A percentile compares a stretch with the other conserved stretches of the same genome.
Conservation (phyloP, 2,113 vertebrate genomes). For the Furnarius figulus region DNA sequence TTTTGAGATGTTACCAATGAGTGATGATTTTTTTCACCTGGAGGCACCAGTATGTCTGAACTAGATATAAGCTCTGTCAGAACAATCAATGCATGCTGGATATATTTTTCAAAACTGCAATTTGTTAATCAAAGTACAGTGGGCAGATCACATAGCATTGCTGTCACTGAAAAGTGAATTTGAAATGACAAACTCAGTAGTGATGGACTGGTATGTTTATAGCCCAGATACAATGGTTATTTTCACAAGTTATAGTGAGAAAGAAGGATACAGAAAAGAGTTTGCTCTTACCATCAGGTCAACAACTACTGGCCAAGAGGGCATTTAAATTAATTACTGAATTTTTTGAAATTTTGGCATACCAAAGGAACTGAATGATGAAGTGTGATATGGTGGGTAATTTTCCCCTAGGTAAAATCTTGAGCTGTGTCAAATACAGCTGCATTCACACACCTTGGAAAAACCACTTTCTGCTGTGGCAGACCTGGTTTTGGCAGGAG, state of each 20-base stretch:
- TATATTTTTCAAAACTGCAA: slow-evolving; percentile 6
- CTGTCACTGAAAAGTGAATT: slow-evolving; percentile 25
- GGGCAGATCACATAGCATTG: neutral
- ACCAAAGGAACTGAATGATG: neutral
- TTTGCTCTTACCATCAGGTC: neutral
- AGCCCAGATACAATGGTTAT: neutral
- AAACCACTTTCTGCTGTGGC: neutral
- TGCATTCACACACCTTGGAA: neutral
- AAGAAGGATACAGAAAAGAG: neutral
- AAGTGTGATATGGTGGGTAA: neutral
- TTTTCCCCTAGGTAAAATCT: neutral
- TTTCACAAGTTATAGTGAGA: neutral
- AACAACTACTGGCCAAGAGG: neutral
- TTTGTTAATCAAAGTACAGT: slow-evolving; percentile 18
- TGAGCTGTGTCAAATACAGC: neutral
- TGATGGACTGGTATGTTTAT: neutral
- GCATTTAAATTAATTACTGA: neutral
- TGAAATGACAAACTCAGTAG: slow-evolving; percentile 32
- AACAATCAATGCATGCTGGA: neutral
- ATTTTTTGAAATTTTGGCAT: neutral
- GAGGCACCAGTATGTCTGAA: neutral
- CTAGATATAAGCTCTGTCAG: neutral
- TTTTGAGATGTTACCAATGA: neutral
- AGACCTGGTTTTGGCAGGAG: neutral
- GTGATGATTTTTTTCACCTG: neutral